Percentiles rank a stretch among this genome's conserved stretches.
Evolutionary conservation across 64 coral and sea anemone genomes (phyloP).

Genomic region (Stichodactyla helianthus): DNA sequence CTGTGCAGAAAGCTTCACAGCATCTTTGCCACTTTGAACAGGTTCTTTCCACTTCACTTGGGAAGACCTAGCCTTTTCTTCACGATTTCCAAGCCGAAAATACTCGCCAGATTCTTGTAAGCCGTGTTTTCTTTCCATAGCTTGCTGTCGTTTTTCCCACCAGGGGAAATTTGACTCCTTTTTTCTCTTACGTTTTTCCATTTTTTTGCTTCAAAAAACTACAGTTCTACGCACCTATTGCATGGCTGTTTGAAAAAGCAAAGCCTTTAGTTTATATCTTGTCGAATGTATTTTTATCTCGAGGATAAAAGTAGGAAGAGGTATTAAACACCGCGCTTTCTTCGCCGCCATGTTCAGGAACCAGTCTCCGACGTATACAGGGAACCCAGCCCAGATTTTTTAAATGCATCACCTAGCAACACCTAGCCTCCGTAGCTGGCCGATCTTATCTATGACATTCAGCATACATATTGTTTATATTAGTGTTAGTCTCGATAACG

Average conservation of each 20-base stretch:
- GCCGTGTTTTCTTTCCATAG: background rate
- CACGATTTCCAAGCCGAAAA: background rate
- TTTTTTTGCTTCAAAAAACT: background rate
- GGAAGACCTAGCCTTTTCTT: background rate
- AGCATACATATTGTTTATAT: too few species aligned
- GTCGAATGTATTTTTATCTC: background rate
- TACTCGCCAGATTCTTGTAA: background rate
- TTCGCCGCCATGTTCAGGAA: too few species aligned
- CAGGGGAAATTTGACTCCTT: background rate
- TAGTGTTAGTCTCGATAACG: too few species aligned
- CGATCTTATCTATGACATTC: too few species aligned
- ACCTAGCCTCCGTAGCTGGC: too few species aligned
- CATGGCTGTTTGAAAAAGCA: background rate
- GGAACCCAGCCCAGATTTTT: too few species aligned
- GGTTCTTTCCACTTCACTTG: conserved; percentile 1
- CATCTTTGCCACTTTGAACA: background rate
- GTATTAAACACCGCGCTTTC: background rate
- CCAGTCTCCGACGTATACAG: too few species aligned
- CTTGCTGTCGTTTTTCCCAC: background rate
- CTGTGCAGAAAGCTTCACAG: conserved; percentile 34
- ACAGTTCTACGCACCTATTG: background rate
- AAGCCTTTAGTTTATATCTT: background rate
- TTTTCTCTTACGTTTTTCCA: background rate
- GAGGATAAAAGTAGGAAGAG: background rate
- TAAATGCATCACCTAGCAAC: too few species aligned